A percentile compares a stretch with the other conserved stretches of the same genome.
Evolutionary conservation across 1,140 invertebrate genomes (phyloP).

Genomic region (Whitmania pigra): DNA sequence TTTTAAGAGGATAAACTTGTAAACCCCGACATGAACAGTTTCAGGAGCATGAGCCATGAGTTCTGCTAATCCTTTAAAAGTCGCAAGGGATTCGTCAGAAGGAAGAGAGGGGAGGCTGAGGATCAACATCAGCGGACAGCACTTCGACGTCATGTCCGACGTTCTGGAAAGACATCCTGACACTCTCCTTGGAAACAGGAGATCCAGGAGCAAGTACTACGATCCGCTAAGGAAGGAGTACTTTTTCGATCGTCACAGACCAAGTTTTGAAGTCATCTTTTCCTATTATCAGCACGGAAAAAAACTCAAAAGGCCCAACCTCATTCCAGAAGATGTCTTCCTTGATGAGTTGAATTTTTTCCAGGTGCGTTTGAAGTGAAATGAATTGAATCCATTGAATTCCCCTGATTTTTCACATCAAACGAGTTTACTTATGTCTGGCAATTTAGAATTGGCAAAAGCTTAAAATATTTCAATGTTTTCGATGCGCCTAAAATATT

Average conservation of each 20-base stretch:
- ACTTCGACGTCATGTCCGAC: conserved; percentile 92
- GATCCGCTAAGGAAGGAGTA: conserved; percentile 38
- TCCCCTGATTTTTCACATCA: too few species aligned
- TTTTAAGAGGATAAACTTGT: background rate
- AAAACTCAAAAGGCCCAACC: conserved; percentile 34
- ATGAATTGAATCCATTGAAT: too few species aligned
- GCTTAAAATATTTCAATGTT: too few species aligned
- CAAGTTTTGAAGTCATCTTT: conserved; percentile 62
- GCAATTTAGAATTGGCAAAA: too few species aligned
- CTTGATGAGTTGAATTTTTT: conserved; percentile 40
- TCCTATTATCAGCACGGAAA: conserved; percentile 71
- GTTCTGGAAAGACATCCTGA: conserved; percentile 96
- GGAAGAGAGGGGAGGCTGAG: conserved; percentile 62
- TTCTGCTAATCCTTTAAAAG: background rate
- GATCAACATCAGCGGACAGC: conserved; percentile 93
- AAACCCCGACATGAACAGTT: background rate
- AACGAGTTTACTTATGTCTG: too few species aligned
- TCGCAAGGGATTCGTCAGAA: background rate
- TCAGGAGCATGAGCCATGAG: background rate
- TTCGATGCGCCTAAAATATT: too few species aligned
- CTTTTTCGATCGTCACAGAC: conserved; percentile 43
- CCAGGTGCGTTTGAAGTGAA: conserved; percentile 28
- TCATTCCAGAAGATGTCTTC: conserved; percentile 41
- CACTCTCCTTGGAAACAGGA: conserved; percentile 46
- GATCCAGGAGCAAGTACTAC: conserved; percentile 37